phyloP scores from a whole-genome alignment of 2,113 vertebrate genomes.

The Silurus asotus region DNA sequence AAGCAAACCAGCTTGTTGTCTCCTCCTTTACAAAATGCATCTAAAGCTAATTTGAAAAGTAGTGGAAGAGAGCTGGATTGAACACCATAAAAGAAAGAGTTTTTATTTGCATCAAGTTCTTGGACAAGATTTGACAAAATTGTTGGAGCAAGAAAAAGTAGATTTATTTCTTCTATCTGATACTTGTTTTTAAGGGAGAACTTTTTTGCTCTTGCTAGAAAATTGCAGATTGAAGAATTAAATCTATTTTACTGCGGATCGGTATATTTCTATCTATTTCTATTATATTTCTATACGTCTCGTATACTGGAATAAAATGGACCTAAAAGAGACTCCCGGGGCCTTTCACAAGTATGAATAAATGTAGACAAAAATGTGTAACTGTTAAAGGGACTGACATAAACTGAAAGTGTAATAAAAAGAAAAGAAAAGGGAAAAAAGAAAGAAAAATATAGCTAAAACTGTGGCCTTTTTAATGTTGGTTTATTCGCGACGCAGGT shows the following conservation, averaged over 20 bases:
- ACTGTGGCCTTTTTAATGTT: neutral
- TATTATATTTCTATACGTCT: too few relatives aligned
- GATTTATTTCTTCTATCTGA: conserved; percentile 63
- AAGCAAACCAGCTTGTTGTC: conserved; percentile 84
- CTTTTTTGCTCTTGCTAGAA: conserved; percentile 85
- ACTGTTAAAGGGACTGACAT: neutral
- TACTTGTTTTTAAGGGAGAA: conserved; percentile 71
- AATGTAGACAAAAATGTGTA: neutral
- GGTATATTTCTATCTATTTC: too few relatives aligned
- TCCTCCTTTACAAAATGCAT: conserved; percentile 79
- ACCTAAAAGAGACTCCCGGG: too few relatives aligned
- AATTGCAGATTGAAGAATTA: conserved; percentile 75
- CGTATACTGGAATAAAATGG: too few relatives aligned
- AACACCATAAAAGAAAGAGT: conserved; percentile 67
- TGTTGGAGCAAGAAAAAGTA: conserved; percentile 67
- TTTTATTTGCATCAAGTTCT: conserved; percentile 66
- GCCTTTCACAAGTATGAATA: neutral
- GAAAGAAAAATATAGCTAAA: neutral
- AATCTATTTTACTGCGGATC: conserved; percentile 77
- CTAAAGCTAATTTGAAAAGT: conserved; percentile 85
- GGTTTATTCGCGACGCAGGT: neutral
- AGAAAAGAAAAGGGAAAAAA: too few relatives aligned
- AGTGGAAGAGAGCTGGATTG: conserved; percentile 76
- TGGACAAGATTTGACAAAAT: conserved; percentile 70
- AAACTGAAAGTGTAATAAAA: too few relatives aligned